phyloP scores from a whole-genome alignment of 2,888 invertebrate genomes.

The Eristalinus sepulchralis region DNA sequence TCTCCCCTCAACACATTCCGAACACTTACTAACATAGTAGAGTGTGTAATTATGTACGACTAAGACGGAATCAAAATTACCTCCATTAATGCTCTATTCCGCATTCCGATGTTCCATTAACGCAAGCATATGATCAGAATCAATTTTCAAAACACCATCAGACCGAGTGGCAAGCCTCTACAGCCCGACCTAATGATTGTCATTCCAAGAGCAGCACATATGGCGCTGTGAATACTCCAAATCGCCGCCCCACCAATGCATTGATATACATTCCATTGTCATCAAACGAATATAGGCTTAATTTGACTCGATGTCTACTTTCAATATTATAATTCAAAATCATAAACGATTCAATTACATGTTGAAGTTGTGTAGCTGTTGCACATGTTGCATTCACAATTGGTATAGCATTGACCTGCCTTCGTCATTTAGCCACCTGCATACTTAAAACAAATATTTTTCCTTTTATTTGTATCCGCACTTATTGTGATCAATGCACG shows the following conservation, averaged over 20 bases:
- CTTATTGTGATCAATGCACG: conserved; percentile 15
- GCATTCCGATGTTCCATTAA: conserved; percentile 44
- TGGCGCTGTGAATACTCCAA: conserved; percentile 24
- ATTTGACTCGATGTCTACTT: conserved; percentile 4
- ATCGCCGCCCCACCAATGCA: conserved; percentile 46
- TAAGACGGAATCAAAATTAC: conserved; percentile 46
- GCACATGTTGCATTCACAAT: conserved; percentile 60
- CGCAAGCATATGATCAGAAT: conserved; percentile 51
- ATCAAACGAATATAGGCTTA: conserved; percentile 51
- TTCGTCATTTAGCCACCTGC: conserved; percentile 29
- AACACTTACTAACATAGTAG: neutral
- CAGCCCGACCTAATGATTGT: conserved; percentile 30
- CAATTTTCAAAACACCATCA: conserved; percentile 23
- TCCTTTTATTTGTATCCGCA: neutral
- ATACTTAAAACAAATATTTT: conserved; percentile 11
- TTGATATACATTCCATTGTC: conserved; percentile 46
- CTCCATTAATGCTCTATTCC: conserved; percentile 49
- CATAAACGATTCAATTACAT: conserved; percentile 69
- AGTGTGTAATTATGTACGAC: conserved; percentile 16
- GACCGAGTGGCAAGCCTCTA: conserved; percentile 35
- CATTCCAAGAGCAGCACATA: conserved; percentile 46
- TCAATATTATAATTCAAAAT: conserved; percentile 60
- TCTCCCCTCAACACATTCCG: neutral
- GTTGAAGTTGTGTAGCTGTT: conserved; percentile 39
- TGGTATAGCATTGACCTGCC: neutral